Evolutionary conservation across 2,797 vertebrate species (phyloP).

Genomic region (Oceanodroma leucorhoa): DNA sequence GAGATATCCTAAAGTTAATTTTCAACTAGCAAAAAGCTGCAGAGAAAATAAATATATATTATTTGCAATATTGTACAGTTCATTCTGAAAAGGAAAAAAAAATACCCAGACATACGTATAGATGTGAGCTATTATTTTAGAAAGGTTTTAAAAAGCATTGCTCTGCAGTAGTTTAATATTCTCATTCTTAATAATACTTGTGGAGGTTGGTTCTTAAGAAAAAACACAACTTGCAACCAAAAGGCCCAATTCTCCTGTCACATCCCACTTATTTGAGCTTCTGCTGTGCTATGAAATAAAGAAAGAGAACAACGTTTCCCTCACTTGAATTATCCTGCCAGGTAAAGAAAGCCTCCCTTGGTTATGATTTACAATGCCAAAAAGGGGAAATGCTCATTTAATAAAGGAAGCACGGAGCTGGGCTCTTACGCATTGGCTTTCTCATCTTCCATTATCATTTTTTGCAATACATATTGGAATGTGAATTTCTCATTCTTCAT

Average conservation of each 20-base stretch:
- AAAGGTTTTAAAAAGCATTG: neutral
- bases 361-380: neutral
- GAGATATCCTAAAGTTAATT: neutral
- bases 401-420: neutral
- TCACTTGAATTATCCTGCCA: neutral
- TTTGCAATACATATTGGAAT: neutral
- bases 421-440: neutral
- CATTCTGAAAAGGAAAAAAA: constrained; percentile 1
- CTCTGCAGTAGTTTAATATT: neutral
- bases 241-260: constrained; percentile 26
- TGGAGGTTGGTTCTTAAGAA: neutral
- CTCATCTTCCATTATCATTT: neutral
- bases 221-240: neutral
- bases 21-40: neutral
- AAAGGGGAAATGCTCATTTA: neutral
- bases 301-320: neutral
- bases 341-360: neutral
- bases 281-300: neutral
- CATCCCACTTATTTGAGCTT: neutral
- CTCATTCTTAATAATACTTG: neutral
- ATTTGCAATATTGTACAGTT: neutral
- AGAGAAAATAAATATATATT: constrained; percentile 13
- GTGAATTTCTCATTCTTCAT: neutral
- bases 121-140: constrained; percentile 26
- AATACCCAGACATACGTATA: neutral